Evolutionary conservation across 2,888 invertebrate species (phyloP), one percentile per base, ranked within the genome.

Genomic region (Smittia aterrima): DNA sequence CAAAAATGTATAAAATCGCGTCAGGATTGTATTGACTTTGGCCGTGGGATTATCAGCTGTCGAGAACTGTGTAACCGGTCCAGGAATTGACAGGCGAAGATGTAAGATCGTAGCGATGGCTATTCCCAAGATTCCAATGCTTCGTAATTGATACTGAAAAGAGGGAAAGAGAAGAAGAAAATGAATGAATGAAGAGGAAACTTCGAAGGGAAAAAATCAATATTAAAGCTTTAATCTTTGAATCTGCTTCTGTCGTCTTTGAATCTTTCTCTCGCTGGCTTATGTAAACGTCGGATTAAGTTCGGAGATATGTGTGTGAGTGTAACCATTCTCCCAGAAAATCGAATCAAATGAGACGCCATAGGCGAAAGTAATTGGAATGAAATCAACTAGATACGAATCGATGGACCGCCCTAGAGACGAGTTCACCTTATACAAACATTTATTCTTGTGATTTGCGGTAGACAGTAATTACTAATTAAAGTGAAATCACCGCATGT

Each of bases 41-140:
- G 97, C 92, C 32, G 96, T 91, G 0, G 98, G 98, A 85, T 98
- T 98, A 86, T 98, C 98, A 3, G 96, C 95, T 47, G 92, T 90
- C 66, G 97, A 93, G 82, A 98, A 98, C 77, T 91, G 88, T 1
- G 92, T 92, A 1, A 88, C 86, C 7, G 86, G 87, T 72, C 89
- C 90, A 78, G 93, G 92, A 76, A 94, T 86, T 78, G 91, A 89
- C 76, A 96, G 84, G 62, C 97, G 88, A 80, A 92, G 89, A 77
- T 89, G 87, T 38, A 93, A 84, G 76, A 95, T 86, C 13, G 89
- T 85, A 22, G 88, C 84, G 11, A 92, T 87, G 7, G 91, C 89
- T 18, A 88, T 85, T 2, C 86, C 85, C 74, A 95, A 82, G 66
- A 91, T 86, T 77, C 88, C 86, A 76, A 92, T 83, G 78, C 92